Base-by-base conservation (phyloP, 2,113 vertebrate genomes). In the Burhinus oedicnemus region DNA sequence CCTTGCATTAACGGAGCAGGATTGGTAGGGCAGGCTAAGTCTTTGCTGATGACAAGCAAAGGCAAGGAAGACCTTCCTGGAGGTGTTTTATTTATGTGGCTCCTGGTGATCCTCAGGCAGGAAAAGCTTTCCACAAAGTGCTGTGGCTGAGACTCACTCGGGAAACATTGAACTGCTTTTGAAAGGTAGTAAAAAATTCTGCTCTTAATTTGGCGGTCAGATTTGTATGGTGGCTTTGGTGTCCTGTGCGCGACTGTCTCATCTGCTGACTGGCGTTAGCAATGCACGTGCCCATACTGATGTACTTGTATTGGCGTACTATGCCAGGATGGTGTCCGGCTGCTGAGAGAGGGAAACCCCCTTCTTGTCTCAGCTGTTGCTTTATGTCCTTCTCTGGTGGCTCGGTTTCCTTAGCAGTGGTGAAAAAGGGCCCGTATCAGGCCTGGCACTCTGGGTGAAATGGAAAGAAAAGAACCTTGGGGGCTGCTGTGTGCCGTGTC, bases 251-350 rank as follows among this genome's bases (percentile, higher is more conserved):
- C 9, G 11, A 30, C 30, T 8, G 9, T 36, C 55, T 49, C 52
- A 34, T n/a, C 25, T 58, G 45, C 82, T 75, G 64, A 12, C 32
- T 20, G 8, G 42, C 8, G 5, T 15, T 19, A 55, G 76, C 29
- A 27, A 58, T 3, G 38, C 77, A 7, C 3, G 18, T 38, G 62
- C 68, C 45, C 0, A 0, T 47, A 9, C 29, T 12, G 66, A 62
- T 14, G 51, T 25, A 17, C 71, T 30, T 27, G 21, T 8, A 13
- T 6, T 10, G 29, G n/a, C 38, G 11, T 16, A 3, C 61, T n/a
- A 23, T 2, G 32, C 60, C 51, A 82, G 45, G 45, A 64, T 47
- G 30, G 60, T 42, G 52, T 45, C 51, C 2, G 4, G 36, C 51
- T 93, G 74, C 85, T 21, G 18, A 38, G 45, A 75, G 54, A 47